A percentile compares a stretch with the other conserved stretches of the same genome.
Conservation (phyloP, 2,113 vertebrate genomes). For the Chlorocebus sabaeus region DNA sequence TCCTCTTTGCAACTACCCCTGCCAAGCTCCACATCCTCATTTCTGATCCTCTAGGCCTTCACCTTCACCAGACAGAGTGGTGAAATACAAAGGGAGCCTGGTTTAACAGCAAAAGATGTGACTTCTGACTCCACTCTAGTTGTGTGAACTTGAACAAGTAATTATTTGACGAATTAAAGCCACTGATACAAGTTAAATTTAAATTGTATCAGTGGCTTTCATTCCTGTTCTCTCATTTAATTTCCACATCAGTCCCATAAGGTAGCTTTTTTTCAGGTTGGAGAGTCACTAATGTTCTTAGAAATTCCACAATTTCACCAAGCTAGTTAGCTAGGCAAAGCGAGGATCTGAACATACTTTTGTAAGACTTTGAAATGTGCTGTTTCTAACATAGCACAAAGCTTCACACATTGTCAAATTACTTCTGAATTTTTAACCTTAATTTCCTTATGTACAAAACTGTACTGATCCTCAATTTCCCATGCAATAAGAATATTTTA, state of each 20-base stretch:
- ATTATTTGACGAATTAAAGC: not conserved
- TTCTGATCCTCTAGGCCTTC: not conserved
- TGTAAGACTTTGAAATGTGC: not conserved
- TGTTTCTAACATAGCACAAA: not conserved
- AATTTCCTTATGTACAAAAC: not conserved
- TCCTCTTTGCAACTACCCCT: not conserved
- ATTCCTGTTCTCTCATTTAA: not conserved
- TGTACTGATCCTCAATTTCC: not conserved
- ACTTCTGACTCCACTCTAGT: not conserved
- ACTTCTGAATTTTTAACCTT: not conserved
- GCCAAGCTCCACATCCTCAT: not conserved
- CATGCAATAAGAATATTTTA: not conserved
- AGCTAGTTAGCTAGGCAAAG: not conserved
- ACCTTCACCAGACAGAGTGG: not conserved
- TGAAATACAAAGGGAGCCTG: not conserved
- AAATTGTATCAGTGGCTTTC: not conserved
- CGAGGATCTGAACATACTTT: not conserved
- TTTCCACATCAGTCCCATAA: not conserved
- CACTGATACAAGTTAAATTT: too few relatives aligned
- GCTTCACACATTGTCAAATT: not conserved
- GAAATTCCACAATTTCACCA: not conserved
- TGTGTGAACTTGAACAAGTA: not conserved
- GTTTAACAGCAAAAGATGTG: not conserved
- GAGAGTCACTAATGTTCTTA: not conserved
- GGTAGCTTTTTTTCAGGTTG: not conserved